Base-by-base conservation (phyloP, 1,140 invertebrate species). In the Neodiprion fabricii region DNA sequence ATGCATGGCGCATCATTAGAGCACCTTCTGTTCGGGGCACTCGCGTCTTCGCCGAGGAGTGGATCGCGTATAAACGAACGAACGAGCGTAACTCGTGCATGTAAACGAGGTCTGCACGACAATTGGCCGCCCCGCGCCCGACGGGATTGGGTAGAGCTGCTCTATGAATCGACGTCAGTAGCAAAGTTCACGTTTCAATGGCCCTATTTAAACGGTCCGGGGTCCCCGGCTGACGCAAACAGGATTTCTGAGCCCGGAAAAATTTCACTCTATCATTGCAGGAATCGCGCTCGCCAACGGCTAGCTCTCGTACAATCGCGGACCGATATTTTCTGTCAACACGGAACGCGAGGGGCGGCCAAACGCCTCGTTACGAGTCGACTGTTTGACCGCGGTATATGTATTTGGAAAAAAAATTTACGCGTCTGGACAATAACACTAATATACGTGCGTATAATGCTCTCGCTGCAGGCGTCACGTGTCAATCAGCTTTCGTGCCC, bases 251-350 rank as follows among this genome's bases (percentile, higher is more conserved):
- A 61, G 53, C n/a, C n/a, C n/a, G 53, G 8, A 12, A 40, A 40
- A 40, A 40, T 40, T 40, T 40, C 28, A 40, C 28, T 40, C 28
- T 61, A 61, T 61, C 53, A n/a, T 61, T 61, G n/a, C 53, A n/a
- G 2, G 28, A 40, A 61, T 61, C n/a, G 53, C 11, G 11, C 53
- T 61, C 53, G 53, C 53, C 53, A 61, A 61, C 8, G 53, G 53
- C 11, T 81, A 74, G 75, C 72, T 47, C 48, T 70, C 78, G 77
- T 81, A 77, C 72, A 80, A 80, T 79, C 77, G 75, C 79, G 28
- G 28, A 40, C 76, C 81, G 78, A 83, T 82, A 82, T 83, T 82
- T 83, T 79, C 72, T 74, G 75, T 81, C 81, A 79, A 81, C 79
- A 81, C 71, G 67, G 70, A 75, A 61, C 11, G n/a, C 53, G 53